Evolutionary conservation across 2,797 vertebrate species (phyloP).

Genomic region (Caiman crocodilus): DNA sequence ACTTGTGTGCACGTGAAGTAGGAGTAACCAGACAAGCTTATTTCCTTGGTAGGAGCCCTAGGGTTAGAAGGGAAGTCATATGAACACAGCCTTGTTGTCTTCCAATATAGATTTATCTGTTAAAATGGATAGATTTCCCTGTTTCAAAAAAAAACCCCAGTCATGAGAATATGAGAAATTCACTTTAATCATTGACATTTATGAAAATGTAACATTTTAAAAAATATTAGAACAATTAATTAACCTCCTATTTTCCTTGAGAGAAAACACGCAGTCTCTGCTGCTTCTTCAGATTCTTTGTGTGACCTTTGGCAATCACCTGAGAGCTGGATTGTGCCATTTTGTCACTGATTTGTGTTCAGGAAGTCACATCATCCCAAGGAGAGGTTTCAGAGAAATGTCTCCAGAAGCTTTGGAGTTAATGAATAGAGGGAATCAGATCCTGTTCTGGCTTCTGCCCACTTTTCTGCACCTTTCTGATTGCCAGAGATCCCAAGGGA

Average conservation of each 20-base stretch:
- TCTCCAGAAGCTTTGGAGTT: background rate
- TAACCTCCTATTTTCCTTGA: background rate
- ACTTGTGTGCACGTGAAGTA: too few species aligned
- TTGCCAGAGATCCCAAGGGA: background rate
- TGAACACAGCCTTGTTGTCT: background rate
- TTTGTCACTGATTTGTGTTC: background rate
- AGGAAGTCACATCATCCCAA: background rate
- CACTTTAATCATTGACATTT: background rate
- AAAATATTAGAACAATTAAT: background rate
- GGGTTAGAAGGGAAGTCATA: too few species aligned
- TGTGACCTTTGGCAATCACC: background rate
- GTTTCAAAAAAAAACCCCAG: background rate
- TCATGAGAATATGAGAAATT: background rate
- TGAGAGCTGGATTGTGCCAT: background rate
- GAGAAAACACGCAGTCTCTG: rapidly evolving
- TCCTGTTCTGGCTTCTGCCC: background rate
- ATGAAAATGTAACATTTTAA: background rate
- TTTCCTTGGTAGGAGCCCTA: too few species aligned
- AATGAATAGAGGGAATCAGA: background rate
- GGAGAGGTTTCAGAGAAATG: background rate
- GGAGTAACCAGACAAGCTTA: too few species aligned
- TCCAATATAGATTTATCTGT: background rate
- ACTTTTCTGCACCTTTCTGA: background rate
- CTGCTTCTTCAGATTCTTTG: background rate
- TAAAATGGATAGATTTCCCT: background rate